These are phyloP conservation scores for Trichonephila clavipes DNA, from an alignment of 1,140 invertebrate species.

Conservation along the genomic window DNA sequence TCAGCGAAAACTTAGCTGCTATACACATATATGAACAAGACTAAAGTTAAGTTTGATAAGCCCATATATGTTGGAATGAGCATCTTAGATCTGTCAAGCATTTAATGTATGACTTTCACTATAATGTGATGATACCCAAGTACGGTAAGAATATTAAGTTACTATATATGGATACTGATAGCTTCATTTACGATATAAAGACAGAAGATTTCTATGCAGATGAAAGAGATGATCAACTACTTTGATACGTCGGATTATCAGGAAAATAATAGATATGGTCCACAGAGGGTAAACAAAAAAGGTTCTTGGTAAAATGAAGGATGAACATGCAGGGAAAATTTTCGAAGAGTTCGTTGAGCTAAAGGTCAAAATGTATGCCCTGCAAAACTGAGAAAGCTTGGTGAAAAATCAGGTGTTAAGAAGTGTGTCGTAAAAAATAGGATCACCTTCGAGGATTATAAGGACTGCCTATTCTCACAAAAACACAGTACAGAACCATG, in stretches of 20 bases:
- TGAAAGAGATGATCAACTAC: too few relatives aligned
- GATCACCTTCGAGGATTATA: conserved; percentile 77
- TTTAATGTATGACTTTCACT: too few relatives aligned
- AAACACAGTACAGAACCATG: conserved; percentile 69
- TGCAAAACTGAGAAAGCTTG: conserved; percentile 78
- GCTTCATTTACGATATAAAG: too few relatives aligned
- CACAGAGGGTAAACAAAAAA: conserved; percentile 81
- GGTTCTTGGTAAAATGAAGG: conserved; percentile 82
- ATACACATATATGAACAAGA: conserved; percentile 77
- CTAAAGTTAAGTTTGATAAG: conserved; percentile 77
- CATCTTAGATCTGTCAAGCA: conserved; percentile 74
- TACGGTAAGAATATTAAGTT: too few relatives aligned
- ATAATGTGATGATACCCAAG: too few relatives aligned
- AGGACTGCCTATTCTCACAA: conserved; percentile 77
- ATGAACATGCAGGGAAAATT: conserved; percentile 81
- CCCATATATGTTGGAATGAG: too few relatives aligned
- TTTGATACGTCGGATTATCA: too few relatives aligned
- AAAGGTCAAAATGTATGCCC: conserved; percentile 81
- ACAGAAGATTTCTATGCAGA: too few relatives aligned
- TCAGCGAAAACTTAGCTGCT: conserved; percentile 73
- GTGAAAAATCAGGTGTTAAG: conserved; percentile 74
- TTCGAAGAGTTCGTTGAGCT: conserved; percentile 81
- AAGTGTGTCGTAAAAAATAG: conserved; percentile 77
- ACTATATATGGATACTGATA: too few relatives aligned
- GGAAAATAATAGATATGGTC: too few relatives aligned